Evolutionary conservation across 2,797 vertebrate species (phyloP).

Genomic region (Brachymystax lenok): DNA sequence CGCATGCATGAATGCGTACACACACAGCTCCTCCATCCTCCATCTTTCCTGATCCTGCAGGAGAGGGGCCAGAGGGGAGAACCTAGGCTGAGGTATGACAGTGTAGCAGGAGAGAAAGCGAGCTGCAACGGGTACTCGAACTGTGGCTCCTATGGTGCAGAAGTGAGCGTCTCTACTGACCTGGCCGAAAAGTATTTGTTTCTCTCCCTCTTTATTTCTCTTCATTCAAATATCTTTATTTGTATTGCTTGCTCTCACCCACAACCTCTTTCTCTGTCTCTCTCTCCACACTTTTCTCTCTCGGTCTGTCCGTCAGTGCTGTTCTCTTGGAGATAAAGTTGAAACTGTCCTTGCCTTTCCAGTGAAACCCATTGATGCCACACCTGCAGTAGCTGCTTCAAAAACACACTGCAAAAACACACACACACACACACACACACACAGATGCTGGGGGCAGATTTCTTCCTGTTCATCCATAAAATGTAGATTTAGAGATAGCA

Average conservation of each 20-base stretch:
- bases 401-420: background rate
- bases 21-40: no score
- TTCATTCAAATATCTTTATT: slow-evolving; percentile 19
- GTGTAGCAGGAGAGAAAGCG: no score
- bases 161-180: no score
- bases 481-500: background rate
- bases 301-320: background rate
- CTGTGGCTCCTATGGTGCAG: no score
- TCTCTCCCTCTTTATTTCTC: slow-evolving; percentile 7
- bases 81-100: no score
- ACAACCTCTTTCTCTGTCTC: background rate
- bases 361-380: background rate
- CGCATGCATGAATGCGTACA: background rate
- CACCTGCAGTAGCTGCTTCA: background rate
- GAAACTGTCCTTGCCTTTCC: background rate
- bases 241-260: slow-evolving; percentile 17
- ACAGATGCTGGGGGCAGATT: background rate
- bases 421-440: background rate
- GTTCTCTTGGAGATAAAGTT: background rate
- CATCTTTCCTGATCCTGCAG: no score
- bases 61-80: no score
- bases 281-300: slow-evolving; percentile 2
- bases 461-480: background rate
- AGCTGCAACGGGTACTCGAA: no score
- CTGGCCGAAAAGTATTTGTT: no score